Conservation (phyloP, 1,140 invertebrate genomes). For the Temnothorax nylanderi region DNA sequence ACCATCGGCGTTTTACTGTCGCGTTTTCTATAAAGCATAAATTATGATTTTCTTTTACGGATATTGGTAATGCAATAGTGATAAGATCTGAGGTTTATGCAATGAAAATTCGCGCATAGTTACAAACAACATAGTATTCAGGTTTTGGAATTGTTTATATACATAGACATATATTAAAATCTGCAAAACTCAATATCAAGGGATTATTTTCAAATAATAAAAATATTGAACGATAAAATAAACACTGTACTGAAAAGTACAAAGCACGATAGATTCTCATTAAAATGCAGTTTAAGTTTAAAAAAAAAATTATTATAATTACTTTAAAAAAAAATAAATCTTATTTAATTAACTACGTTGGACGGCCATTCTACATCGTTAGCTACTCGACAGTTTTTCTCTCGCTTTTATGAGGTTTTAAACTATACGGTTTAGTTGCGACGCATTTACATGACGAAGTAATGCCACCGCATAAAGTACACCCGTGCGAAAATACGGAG, state of each 20-base stretch:
- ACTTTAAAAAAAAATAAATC: neutral
- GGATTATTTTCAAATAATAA: neutral
- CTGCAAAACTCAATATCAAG: neutral
- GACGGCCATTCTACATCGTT: neutral
- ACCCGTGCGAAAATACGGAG: constrained; percentile 60
- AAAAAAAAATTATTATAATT: neutral
- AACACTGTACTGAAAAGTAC: neutral
- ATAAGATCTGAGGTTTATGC: neutral
- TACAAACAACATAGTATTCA: neutral
- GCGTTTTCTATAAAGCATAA: neutral
- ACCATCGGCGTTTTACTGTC: constrained; percentile 23
- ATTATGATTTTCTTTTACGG: neutral
- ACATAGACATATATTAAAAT: neutral
- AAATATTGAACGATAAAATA: neutral
- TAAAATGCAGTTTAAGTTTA: neutral
- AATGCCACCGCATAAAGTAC: neutral
- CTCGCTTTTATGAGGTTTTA: neutral
- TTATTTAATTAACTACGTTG: neutral
- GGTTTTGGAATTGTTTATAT: neutral
- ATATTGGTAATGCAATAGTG: neutral
- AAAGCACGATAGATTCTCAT: neutral
- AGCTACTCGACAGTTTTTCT: neutral
- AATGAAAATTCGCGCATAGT: neutral
- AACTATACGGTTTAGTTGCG: constrained; percentile 23
- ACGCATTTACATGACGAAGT: constrained; percentile 50